These are phyloP conservation scores for Drosophila funebris DNA, from an alignment of 1,140 invertebrate species.

Conservation along the genomic window DNA sequence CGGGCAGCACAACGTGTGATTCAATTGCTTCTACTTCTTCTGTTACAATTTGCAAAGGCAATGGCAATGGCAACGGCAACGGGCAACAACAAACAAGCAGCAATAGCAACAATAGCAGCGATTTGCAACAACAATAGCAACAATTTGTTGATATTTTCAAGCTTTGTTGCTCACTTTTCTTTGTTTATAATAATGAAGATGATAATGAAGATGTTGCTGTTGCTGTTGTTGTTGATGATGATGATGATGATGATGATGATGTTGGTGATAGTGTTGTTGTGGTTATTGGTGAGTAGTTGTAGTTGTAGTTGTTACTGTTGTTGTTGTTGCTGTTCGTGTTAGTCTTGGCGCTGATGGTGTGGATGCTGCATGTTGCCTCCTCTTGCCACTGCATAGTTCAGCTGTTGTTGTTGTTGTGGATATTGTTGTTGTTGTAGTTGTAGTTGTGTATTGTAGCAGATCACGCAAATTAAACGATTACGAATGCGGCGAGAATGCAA, in stretches of 20 bases:
- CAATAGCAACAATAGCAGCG: not conserved
- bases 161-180: not conserved
- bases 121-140: not conserved
- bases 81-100: not conserved
- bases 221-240: not conserved
- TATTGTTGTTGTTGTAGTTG: slow-evolving; percentile 15
- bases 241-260: not conserved
- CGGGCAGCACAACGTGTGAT: not conserved
- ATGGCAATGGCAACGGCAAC: no score
- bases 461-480: slow-evolving; percentile 43
- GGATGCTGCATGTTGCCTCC: not conserved
- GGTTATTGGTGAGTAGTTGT: not conserved
- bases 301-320: slow-evolving; percentile 8
- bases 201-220: slow-evolving; percentile 13
- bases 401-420: slow-evolving; percentile 9
- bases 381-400: not conserved
- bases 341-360: no score
- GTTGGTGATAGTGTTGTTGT: not conserved
- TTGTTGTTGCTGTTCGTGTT: slow-evolving; percentile 23
- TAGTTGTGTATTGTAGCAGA: slow-evolving; percentile 21
- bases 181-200: slow-evolving; percentile 1
- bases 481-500: slow-evolving; percentile 50
- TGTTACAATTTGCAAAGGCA: no score
- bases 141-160: not conserved
- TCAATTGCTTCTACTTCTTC: not conserved